Percentiles rank a stretch among this genome's conserved stretches.
phyloP scores from a whole-genome alignment of 2,113 vertebrate species.

The Lamprologus tigripictilis region DNA sequence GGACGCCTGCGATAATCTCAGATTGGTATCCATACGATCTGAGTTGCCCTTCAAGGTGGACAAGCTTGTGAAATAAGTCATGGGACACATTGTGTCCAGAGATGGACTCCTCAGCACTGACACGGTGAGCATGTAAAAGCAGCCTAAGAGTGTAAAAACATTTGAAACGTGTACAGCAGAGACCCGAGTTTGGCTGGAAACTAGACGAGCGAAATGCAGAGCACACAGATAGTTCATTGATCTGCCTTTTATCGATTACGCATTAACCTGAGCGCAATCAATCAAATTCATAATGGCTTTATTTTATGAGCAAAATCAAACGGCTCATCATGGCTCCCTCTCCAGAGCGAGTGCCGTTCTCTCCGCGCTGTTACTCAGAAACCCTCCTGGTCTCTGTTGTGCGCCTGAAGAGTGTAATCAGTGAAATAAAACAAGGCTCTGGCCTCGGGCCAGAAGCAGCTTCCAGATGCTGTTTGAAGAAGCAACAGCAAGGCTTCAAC shows the following conservation, averaged over 20 bases:
- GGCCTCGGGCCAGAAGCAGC: neutral
- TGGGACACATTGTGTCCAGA: neutral
- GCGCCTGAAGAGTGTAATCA: neutral
- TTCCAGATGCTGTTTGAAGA: neutral
- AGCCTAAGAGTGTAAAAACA: neutral
- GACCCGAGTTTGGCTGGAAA: neutral
- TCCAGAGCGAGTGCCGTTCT: neutral
- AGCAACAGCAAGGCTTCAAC: neutral
- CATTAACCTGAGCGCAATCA: neutral
- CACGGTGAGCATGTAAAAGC: neutral
- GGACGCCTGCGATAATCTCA: neutral
- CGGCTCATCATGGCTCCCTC: fast-evolving
- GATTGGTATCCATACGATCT: neutral
- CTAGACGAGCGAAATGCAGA: neutral
- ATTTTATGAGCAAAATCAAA: neutral
- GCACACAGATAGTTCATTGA: neutral
- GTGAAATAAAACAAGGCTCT: neutral
- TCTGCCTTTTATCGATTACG: neutral
- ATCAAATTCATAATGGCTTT: neutral
- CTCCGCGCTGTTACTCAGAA: neutral
- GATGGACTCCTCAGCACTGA: neutral
- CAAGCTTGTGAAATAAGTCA: neutral
- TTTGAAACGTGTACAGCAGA: neutral
- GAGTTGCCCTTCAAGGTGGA: fast-evolving
- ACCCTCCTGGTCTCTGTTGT: neutral